phyloP scores from a whole-genome alignment of 2,888 invertebrate species.

The Urechis unicinctus region DNA sequence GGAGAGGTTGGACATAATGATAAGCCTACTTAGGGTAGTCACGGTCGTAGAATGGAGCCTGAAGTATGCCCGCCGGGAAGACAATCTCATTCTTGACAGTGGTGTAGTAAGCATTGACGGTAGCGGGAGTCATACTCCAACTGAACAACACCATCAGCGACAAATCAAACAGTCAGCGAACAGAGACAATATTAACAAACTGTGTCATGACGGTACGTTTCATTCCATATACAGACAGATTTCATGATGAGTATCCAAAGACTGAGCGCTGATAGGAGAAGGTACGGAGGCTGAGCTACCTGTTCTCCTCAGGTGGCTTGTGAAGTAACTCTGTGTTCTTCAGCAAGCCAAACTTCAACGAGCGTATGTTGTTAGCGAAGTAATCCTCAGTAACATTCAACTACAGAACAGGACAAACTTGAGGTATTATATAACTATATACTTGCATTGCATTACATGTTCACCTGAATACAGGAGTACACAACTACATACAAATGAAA shows the following conservation, averaged over 20 bases:
- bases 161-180: background rate
- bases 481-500: too few species aligned
- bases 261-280: background rate
- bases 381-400: conserved; percentile 35
- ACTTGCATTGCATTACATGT: background rate
- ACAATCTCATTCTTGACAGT: conserved; percentile 84
- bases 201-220: too few species aligned
- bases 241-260: too few species aligned
- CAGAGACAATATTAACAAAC: too few species aligned
- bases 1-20: too few species aligned
- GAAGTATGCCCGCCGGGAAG: conserved; percentile 50
- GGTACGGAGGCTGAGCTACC: conserved; percentile 19
- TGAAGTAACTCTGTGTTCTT: conserved; percentile 30
- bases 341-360: conserved; percentile 30
- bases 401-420: conserved; percentile 18
- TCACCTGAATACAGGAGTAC: background rate
- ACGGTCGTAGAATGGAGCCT: conserved; percentile 57
- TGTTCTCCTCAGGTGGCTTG: conserved; percentile 36
- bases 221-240: background rate
- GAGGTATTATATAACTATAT: background rate
- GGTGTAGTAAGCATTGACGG: conserved; percentile 88
- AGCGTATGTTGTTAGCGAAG: conserved; percentile 39
- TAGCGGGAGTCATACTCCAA: conserved; percentile 41
- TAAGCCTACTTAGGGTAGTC: conserved; percentile 79
- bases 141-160: conserved; percentile 19